Evolutionary conservation across 2,113 vertebrate species (phyloP).

Genomic region (Indri indri): DNA sequence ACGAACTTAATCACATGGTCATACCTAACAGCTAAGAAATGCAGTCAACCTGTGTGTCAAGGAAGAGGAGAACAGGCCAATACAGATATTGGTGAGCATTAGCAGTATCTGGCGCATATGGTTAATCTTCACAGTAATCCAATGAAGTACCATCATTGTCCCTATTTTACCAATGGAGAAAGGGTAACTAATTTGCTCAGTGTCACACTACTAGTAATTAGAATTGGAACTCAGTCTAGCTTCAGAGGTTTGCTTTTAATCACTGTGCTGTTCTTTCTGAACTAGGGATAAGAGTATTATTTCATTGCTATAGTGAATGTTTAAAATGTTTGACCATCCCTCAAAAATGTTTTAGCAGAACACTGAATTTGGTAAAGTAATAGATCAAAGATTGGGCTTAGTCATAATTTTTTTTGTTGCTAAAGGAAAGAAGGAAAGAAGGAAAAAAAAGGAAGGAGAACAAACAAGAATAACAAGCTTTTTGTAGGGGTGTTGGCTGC

Average conservation of each 20-base stretch:
- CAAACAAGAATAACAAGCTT: background rate
- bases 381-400: background rate
- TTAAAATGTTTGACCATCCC: background rate
- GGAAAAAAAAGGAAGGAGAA: background rate
- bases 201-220: background rate
- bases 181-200: background rate
- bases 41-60: background rate
- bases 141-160: background rate
- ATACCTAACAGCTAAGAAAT: background rate
- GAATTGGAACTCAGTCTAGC: background rate
- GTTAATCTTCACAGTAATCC: background rate
- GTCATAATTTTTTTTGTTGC: constrained; percentile 12
- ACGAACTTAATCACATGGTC: background rate
- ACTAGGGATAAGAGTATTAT: background rate
- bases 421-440: background rate
- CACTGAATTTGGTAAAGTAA: background rate
- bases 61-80: background rate
- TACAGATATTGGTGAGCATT: background rate
- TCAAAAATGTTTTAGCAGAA: constrained; percentile 21
- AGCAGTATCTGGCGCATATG: background rate
- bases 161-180: background rate
- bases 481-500: background rate
- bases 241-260: constrained; percentile 19
- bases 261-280: constrained; percentile 15
- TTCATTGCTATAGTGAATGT: background rate